phyloP scores from a whole-genome alignment of 2,888 invertebrate species.

The Cyrtodaria siliqua region DNA sequence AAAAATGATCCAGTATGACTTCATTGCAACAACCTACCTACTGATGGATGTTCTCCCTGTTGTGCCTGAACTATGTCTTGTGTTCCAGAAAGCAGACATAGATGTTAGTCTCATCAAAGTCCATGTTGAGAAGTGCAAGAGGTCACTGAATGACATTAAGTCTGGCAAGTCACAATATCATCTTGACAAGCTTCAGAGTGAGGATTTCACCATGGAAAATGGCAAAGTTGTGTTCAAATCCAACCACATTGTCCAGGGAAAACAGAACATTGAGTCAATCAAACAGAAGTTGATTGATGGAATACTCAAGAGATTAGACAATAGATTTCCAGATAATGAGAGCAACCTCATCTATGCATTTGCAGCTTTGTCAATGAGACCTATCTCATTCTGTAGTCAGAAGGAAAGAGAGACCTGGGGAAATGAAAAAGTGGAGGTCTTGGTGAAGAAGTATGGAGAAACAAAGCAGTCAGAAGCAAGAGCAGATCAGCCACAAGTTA shows the following conservation, averaged over 20 bases:
- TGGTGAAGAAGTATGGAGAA: constrained; percentile 19
- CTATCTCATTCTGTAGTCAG: constrained; percentile 14
- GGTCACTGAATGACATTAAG: constrained; percentile 2
- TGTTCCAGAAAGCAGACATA: constrained; percentile 23
- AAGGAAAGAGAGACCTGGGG: constrained; percentile 26
- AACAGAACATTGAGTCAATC: constrained; percentile 23
- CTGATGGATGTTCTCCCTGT: constrained; percentile 27
- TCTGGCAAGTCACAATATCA: neutral
- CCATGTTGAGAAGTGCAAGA: neutral
- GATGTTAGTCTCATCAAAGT: constrained; percentile 15
- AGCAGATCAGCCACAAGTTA: constrained; percentile 6
- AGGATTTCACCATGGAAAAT: constrained; percentile 12
- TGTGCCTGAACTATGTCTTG: constrained; percentile 2
- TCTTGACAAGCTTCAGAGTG: constrained; percentile 11
- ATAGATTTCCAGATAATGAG: constrained; percentile 34
- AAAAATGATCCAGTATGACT: constrained; percentile 21
- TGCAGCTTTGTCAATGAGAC: constrained; percentile 31
- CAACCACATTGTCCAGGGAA: constrained; percentile 21
- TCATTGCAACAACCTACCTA: constrained; percentile 21
- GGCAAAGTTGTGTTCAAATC: constrained; percentile 15
- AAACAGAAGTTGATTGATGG: constrained; percentile 24
- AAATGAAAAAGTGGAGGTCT: constrained; percentile 18
- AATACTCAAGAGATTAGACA: constrained; percentile 17
- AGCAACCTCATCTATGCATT: constrained; percentile 29
- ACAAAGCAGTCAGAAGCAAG: constrained; percentile 1